A percentile compares a stretch with the other conserved stretches of the same genome.
Evolutionary conservation across 2,888 invertebrate genomes (phyloP).

Genomic region (Girardia tigrina): DNA sequence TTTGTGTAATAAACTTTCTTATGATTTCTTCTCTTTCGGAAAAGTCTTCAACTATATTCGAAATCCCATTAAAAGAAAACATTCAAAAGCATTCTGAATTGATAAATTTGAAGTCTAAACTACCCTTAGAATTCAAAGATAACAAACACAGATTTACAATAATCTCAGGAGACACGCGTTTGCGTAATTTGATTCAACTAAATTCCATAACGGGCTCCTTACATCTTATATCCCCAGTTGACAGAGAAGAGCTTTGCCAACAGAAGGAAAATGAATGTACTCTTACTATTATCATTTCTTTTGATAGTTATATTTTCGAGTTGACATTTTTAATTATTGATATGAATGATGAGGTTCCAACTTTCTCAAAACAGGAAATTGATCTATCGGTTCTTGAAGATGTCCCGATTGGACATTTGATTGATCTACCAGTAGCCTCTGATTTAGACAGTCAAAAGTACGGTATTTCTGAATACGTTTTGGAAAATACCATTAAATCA

Average conservation of each 20-base stretch:
- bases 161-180: neutral
- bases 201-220: neutral
- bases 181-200: neutral
- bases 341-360: neutral
- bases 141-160: neutral
- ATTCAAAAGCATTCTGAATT: neutral
- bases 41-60: neutral
- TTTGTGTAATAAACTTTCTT: too few relatives aligned
- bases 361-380: neutral
- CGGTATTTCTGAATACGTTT: neutral
- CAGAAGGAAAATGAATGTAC: neutral
- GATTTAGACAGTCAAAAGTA: neutral
- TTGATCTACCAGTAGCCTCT: neutral
- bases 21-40: too few relatives aligned
- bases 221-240: neutral
- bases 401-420: neutral
- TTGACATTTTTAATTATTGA: neutral
- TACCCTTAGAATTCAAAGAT: neutral
- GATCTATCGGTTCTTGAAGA: neutral
- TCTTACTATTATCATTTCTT: neutral
- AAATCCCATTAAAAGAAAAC: neutral
- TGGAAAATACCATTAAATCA: neutral
- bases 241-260: neutral
- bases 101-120: neutral
- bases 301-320: neutral